Conservation (phyloP, 2,113 vertebrate species). For the Nothoprocta perdicaria region DNA sequence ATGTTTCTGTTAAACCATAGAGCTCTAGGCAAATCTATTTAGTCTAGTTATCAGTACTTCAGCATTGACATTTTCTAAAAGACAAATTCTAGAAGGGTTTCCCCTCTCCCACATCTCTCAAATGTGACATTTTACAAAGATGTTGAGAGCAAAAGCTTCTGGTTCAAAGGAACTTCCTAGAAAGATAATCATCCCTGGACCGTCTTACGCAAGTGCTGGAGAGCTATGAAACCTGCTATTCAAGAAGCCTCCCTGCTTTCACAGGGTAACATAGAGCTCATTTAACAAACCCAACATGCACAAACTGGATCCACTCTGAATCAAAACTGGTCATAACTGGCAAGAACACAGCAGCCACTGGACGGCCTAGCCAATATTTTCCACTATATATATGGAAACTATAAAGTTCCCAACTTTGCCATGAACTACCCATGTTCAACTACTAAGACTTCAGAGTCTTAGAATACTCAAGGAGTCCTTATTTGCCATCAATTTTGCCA, state of each 20-base stretch:
- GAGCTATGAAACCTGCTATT: background rate
- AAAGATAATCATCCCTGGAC: background rate
- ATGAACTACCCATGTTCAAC: background rate
- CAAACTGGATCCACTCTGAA: background rate
- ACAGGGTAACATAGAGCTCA: background rate
- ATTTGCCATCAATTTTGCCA: background rate
- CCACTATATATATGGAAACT: background rate
- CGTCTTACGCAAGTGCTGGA: background rate
- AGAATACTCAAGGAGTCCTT: background rate
- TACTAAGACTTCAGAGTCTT: background rate
- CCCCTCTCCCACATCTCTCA: background rate
- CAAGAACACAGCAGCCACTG: background rate
- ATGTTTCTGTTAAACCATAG: background rate
- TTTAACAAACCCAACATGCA: background rate
- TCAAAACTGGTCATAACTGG: background rate
- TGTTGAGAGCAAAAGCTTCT: background rate
- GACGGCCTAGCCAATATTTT: background rate
- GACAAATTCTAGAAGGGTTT: background rate
- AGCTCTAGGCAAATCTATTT: background rate
- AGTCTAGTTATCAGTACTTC: background rate
- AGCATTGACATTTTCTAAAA: background rate
- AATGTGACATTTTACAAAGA: fast-evolving
- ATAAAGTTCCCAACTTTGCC: background rate
- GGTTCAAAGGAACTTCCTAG: background rate
- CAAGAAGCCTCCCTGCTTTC: background rate